Evolutionary conservation across 1,140 invertebrate genomes (phyloP).

Genomic region (Aphidius ervi): DNA sequence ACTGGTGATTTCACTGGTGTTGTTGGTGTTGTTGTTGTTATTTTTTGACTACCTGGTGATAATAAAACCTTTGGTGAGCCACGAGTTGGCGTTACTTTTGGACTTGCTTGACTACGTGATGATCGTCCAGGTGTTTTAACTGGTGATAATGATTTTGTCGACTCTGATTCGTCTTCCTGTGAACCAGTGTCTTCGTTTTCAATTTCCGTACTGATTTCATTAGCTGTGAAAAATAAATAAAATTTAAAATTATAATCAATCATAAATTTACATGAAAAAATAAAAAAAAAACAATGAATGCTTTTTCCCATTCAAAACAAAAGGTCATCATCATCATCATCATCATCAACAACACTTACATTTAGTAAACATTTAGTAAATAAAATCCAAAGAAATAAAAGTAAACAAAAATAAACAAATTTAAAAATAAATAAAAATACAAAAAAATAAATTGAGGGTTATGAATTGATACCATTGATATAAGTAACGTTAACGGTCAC

Average conservation of each 20-base stretch:
- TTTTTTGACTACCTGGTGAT: slow-evolving; percentile 13
- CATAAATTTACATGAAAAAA: no score
- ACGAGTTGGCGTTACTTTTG: slow-evolving; percentile 17
- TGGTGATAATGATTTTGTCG: slow-evolving; percentile 19
- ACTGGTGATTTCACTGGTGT: slow-evolving; percentile 25
- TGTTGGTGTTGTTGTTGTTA: slow-evolving; percentile 11
- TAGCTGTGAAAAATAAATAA: slow-evolving; percentile 3
- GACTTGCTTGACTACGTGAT: slow-evolving; percentile 34
- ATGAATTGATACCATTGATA: no score
- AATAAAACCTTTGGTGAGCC: slow-evolving; percentile 12
- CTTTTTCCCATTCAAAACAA: no score
- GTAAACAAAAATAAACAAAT: not conserved
- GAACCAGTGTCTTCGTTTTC: slow-evolving; percentile 3
- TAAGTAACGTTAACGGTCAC: no score
- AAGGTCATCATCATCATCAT: no score
- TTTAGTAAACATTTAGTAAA: no score
- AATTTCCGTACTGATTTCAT: slow-evolving; percentile 10
- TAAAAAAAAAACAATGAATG: no score
- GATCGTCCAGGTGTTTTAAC: slow-evolving; percentile 41
- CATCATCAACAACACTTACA: no score
- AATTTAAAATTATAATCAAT: no score
- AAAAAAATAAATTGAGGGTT: not conserved
- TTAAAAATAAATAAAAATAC: slow-evolving; percentile 1
- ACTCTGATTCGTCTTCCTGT: slow-evolving; percentile 31
- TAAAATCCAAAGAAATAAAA: no score